Evolutionary conservation across 2,797 vertebrate genomes (phyloP).

Genomic region (Semotilus atromaculatus): DNA sequence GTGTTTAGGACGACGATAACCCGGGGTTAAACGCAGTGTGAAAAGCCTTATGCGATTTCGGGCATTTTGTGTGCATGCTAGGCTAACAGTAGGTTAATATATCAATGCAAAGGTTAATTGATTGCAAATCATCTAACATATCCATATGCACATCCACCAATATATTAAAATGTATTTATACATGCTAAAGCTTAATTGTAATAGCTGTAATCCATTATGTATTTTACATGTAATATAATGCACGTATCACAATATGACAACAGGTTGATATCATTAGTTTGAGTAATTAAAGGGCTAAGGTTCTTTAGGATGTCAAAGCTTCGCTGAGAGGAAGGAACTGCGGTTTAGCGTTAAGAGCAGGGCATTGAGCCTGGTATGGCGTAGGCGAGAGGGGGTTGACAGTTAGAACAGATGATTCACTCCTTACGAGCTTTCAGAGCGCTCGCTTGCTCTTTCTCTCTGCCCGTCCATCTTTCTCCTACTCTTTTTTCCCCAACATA

Average conservation of each 20-base stretch:
- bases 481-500: slow-evolving; percentile 34
- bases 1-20: too few species aligned
- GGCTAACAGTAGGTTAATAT: background rate
- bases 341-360: slow-evolving; percentile 28
- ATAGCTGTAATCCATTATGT: slow-evolving; percentile 32
- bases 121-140: background rate
- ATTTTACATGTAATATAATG: slow-evolving; percentile 35
- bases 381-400: slow-evolving; percentile 54
- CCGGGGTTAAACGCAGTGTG: too few species aligned
- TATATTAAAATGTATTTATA: background rate
- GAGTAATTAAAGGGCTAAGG: slow-evolving; percentile 36
- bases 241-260: slow-evolving; percentile 43
- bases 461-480: slow-evolving; percentile 20
- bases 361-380: slow-evolving; percentile 46
- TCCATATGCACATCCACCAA: background rate
- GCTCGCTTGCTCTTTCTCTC: slow-evolving; percentile 33
- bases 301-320: slow-evolving; percentile 35
- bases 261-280: slow-evolving; percentile 39
- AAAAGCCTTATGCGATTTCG: background rate
- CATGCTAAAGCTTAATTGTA: slow-evolving; percentile 20
- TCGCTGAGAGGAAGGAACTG: slow-evolving; percentile 29
- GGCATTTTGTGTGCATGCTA: background rate
- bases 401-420: slow-evolving; percentile 59
- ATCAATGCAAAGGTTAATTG: background rate
- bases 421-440: slow-evolving; percentile 54